phyloP scores from a whole-genome alignment of 2,888 invertebrate species.

The Conistra vaccinii region DNA sequence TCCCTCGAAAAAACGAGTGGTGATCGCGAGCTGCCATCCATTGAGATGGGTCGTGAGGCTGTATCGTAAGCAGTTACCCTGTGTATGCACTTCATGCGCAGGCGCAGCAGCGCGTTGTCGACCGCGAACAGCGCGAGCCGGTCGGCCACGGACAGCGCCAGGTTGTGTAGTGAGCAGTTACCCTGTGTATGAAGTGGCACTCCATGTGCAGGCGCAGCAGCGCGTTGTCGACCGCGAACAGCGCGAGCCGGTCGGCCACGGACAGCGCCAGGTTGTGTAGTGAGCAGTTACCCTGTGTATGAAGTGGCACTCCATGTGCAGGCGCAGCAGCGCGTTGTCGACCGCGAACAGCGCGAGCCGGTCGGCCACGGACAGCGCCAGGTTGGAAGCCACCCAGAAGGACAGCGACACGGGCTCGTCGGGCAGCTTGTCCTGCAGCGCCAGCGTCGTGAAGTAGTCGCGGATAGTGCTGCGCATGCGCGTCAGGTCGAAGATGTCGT shows the following conservation, averaged over 20 bases:
- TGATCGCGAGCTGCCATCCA: background rate
- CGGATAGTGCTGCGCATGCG: conserved; percentile 77
- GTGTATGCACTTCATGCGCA: conserved; percentile 81
- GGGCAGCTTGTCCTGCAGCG: conserved; percentile 70
- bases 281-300: conserved; percentile 70
- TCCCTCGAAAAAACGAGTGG: background rate
- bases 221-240: conserved; percentile 83
- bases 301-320: conserved; percentile 82
- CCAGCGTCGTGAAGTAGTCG: conserved; percentile 73
- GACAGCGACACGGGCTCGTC: conserved; percentile 84
- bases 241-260: background rate
- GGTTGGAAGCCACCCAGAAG: conserved; percentile 87
- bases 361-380: conserved; percentile 81
- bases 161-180: conserved; percentile 45
- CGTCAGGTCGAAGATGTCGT: conserved; percentile 81
- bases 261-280: conserved; percentile 67
- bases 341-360: conserved; percentile 81
- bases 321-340: conserved; percentile 84
- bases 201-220: conserved; percentile 85
- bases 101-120: conserved; percentile 84
- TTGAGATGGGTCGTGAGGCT: background rate
- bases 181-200: conserved; percentile 76
- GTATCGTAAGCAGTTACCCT: conserved; percentile 64
- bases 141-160: conserved; percentile 58
- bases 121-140: background rate